phyloP scores from a whole-genome alignment of 2,797 vertebrate species.

The Pampus argenteus region DNA sequence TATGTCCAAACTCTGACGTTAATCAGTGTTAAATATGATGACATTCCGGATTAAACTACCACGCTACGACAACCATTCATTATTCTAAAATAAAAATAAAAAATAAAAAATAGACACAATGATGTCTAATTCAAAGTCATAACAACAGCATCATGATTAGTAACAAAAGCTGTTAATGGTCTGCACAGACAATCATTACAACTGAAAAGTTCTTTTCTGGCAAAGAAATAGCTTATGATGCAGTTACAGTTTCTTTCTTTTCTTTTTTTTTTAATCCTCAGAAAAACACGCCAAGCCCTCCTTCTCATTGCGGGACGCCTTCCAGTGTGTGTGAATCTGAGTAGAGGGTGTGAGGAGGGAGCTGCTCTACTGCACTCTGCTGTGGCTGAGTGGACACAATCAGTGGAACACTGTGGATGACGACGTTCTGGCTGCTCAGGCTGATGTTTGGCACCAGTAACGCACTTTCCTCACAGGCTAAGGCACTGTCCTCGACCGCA shows the following conservation, averaged over 20 bases:
- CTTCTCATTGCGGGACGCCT: constrained; percentile 61
- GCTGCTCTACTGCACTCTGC: constrained; percentile 64
- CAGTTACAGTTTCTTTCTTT: constrained; percentile 24
- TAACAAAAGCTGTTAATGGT: constrained; percentile 12
- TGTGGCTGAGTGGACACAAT: constrained; percentile 73
- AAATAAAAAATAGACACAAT: background rate
- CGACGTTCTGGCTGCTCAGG: constrained; percentile 75
- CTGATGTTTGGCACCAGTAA: constrained; percentile 77
- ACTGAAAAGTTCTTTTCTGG: constrained; percentile 15
- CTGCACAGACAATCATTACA: background rate
- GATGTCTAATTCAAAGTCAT: background rate
- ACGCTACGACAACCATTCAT: constrained; percentile 8
- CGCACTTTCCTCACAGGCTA: constrained; percentile 52
- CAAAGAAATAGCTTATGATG: constrained; percentile 64
- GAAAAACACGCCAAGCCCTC: background rate
- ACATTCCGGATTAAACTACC: background rate
- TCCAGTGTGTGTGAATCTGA: constrained; percentile 74
- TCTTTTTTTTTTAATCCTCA: constrained; percentile 3
- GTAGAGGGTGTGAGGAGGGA: constrained; percentile 78
- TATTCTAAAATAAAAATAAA: constrained; percentile 30
- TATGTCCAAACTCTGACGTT: constrained; percentile 5
- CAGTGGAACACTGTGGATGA: constrained; percentile 82
- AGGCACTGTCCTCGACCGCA: constrained; percentile 36
- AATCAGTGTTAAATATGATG: constrained; percentile 4
- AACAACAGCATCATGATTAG: background rate